Evolutionary conservation across 2,888 invertebrate genomes (phyloP).

Genomic region (Trileptium ribeirensis): DNA sequence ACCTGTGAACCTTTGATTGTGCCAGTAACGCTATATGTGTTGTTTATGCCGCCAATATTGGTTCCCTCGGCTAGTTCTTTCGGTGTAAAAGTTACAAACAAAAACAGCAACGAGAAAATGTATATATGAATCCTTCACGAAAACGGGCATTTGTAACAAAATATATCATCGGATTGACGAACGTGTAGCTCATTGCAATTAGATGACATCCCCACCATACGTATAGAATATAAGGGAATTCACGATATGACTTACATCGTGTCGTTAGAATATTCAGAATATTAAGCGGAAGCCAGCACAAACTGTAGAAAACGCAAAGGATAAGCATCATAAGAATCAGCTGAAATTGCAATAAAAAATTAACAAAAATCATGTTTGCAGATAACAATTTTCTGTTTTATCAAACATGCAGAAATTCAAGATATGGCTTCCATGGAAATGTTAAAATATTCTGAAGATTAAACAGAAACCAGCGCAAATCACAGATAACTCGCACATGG

Average conservation of each 20-base stretch:
- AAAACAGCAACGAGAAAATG: not conserved
- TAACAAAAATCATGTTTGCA: too few species aligned
- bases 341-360: slow-evolving; percentile 9
- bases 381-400: too few species aligned
- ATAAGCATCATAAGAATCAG: slow-evolving; percentile 14
- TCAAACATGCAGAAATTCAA: too few species aligned
- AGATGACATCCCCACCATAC: slow-evolving; percentile 26
- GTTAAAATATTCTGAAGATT: too few species aligned
- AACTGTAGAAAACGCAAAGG: not conserved
- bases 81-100: slow-evolving; percentile 1
- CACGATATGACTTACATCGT: not conserved
- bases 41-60: not conserved
- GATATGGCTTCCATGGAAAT: too few species aligned
- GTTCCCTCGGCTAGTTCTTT: not conserved
- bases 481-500: too few species aligned
- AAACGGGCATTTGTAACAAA: not conserved
- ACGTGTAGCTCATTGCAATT: slow-evolving; percentile 16
- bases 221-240: slow-evolving; percentile 4
- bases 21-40: too few species aligned
- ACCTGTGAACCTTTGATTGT: too few species aligned
- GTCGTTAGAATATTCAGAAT: not conserved
- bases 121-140: slow-evolving; percentile 16
- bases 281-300: slow-evolving; percentile 19
- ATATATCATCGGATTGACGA: slow-evolving; percentile 22
- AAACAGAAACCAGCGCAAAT: too few species aligned